A percentile compares a stretch with the other conserved stretches of the same genome.
These are phyloP conservation scores for Mamestra configurata DNA, from an alignment of 1,140 invertebrate species.

Conservation along the genomic window DNA sequence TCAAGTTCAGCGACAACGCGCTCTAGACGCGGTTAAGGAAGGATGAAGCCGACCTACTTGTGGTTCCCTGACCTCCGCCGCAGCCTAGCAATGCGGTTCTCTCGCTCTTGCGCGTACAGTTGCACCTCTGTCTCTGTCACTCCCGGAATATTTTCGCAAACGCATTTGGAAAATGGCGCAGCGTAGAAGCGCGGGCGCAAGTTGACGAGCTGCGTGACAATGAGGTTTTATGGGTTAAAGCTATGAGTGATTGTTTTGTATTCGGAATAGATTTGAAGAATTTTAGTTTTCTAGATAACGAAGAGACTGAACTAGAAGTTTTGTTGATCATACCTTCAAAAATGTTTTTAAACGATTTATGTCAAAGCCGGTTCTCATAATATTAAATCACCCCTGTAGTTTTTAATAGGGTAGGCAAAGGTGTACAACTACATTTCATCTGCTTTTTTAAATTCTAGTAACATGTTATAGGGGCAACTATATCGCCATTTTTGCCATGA, in stretches of 20 bases:
- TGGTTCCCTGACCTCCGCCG: slow-evolving; percentile 85
- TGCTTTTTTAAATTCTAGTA: too few relatives aligned
- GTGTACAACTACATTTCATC: too few relatives aligned
- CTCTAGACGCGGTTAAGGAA: slow-evolving; percentile 76
- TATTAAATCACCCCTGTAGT: background rate
- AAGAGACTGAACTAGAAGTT: background rate
- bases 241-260: slow-evolving; percentile 46
- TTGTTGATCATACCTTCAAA: background rate
- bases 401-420: too few relatives aligned
- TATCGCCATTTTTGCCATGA: too few relatives aligned
- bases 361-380: background rate
- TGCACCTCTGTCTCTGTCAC: slow-evolving; percentile 64
- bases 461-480: too few relatives aligned
- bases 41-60: slow-evolving; percentile 86
- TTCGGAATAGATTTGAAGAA: slow-evolving; percentile 33
- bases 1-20: slow-evolving; percentile 81
- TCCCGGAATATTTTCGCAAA: slow-evolving; percentile 85
- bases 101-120: slow-evolving; percentile 62
- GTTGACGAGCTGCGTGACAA: slow-evolving; percentile 65
- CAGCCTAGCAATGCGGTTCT: slow-evolving; percentile 76
- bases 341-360: background rate
- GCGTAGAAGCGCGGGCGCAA: slow-evolving; percentile 64
- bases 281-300: slow-evolving; percentile 34
- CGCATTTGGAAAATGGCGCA: slow-evolving; percentile 81
- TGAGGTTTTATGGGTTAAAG: slow-evolving; percentile 59